phyloP scores from a whole-genome alignment of 2,888 invertebrate species.

The Clanis bilineata region DNA sequence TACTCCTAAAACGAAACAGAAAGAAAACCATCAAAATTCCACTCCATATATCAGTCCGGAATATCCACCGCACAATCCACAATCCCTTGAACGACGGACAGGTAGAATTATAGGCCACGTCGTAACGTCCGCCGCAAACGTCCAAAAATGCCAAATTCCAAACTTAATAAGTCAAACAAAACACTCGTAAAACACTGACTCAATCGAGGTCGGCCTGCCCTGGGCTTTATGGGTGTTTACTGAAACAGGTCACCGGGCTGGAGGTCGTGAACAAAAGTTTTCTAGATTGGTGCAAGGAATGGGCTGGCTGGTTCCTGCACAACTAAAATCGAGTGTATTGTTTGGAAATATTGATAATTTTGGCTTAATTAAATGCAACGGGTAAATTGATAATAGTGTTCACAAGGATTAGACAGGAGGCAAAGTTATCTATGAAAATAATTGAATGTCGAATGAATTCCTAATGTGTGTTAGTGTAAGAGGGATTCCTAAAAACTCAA shows the following conservation, averaged over 20 bases:
- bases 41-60: not conserved
- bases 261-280: slow-evolving; percentile 53
- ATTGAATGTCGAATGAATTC: no score
- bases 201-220: slow-evolving; percentile 50
- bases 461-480: no score
- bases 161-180: slow-evolving; percentile 33
- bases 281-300: slow-evolving; percentile 43
- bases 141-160: slow-evolving; percentile 34
- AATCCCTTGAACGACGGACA: slow-evolving; percentile 5
- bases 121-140: slow-evolving; percentile 32
- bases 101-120: slow-evolving; percentile 17
- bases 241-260: slow-evolving; percentile 58
- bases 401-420: no score
- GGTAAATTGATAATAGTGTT: no score
- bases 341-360: not conserved
- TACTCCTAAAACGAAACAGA: not conserved
- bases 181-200: slow-evolving; percentile 52
- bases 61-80: not conserved
- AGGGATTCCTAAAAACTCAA: no score
- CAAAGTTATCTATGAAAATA: no score
- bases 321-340: not conserved
- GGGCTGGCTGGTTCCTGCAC: slow-evolving; percentile 14
- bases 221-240: slow-evolving; percentile 57
- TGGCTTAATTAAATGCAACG: no score
- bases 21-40: not conserved